Evolutionary conservation across 2,888 invertebrate species (phyloP), one percentile per base, ranked within the genome.

Genomic region (Seira sanloemensis): DNA sequence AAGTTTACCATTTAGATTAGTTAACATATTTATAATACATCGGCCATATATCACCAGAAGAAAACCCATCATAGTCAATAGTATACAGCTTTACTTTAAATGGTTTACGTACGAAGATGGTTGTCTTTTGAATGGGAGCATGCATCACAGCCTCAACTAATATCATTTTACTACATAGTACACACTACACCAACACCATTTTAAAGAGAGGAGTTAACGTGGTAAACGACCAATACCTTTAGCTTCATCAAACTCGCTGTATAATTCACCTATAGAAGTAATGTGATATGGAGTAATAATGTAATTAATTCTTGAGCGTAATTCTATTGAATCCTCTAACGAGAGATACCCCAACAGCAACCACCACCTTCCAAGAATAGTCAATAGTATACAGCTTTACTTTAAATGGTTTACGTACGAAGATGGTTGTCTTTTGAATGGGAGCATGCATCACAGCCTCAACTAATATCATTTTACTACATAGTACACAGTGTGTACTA

Each of bases 101-200:
- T 50, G n/a, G 50, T 50, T 50, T 50, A 37, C 37, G 37, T 37
- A 50, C n/a, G 50, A 50, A 18, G 16, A 7, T 50, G 50, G n/a
- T 1, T 16, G n/a, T 7, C 50, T 50, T 50, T 12, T 37, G 4
- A 50, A 12, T 12, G 50, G 50, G n/a, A 50, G 50, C 50, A 50
- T 50, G 50, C 50, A 50, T 18, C 50, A 50, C 50, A 12, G 50
- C 2, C 12, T 18, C 50, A 50, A 50, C 12, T 50, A 50, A 50
- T 50, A 50, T 16, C 12, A 50, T n/a, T 67, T 67, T 67, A 67
- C 26, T 71, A 26, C 12, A 71, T 71, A 19, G 5, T 25, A 16
- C 23, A 46, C 71, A 37, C 71, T 71, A 71, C 21, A 71, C 46
- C 26, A 21, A 27, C 24, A 71, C 71, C 19, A 50, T 50, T 50